Evolutionary conservation across 2,113 vertebrate species (phyloP).

Genomic region (Fregetta grallaria): DNA sequence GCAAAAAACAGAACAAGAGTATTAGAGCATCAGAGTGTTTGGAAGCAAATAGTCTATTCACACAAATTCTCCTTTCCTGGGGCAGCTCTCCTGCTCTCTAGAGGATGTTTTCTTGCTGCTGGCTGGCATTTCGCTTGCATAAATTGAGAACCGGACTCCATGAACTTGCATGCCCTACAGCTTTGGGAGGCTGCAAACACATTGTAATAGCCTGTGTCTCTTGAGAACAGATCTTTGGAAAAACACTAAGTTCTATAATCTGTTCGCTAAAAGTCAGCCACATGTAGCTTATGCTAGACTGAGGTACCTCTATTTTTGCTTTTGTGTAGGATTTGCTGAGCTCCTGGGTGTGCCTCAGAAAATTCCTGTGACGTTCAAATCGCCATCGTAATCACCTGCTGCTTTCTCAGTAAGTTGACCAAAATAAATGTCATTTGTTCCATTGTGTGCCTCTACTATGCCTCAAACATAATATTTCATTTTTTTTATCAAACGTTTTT

Average conservation of each 20-base stretch:
- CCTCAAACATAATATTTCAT: neutral
- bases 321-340: neutral
- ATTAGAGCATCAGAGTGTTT: neutral
- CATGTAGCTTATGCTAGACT: neutral
- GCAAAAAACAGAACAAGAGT: neutral
- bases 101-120: neutral
- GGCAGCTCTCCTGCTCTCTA: neutral
- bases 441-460: neutral
- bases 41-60: neutral
- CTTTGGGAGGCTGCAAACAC: neutral
- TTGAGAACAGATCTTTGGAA: neutral
- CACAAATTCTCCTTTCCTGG: neutral
- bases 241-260: neutral
- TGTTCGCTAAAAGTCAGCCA: neutral
- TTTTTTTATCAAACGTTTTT: neutral
- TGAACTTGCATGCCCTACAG: neutral
- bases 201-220: neutral
- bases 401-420: neutral
- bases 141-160: neutral
- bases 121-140: slow-evolving; percentile 1
- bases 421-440: neutral
- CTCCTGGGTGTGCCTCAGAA: neutral
- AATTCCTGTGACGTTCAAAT: neutral
- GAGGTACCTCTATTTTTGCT: neutral
- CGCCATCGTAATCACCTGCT: neutral